phyloP scores from a whole-genome alignment of 2,797 vertebrate species.

The Carapus acus region DNA sequence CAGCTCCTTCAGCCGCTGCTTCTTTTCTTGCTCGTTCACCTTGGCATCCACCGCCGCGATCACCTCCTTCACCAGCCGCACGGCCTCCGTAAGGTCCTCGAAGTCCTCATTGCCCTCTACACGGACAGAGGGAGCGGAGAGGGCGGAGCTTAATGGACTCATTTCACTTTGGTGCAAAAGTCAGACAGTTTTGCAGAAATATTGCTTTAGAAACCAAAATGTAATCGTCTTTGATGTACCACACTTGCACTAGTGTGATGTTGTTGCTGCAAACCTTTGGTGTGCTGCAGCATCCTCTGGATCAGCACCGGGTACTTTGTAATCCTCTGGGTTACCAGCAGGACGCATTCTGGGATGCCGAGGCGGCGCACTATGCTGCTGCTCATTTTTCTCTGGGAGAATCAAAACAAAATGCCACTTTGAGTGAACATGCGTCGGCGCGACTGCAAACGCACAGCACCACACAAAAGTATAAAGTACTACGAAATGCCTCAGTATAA shows the following conservation, averaged over 20 bases:
- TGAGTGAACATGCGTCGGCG: no score
- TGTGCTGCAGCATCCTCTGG: constrained; percentile 89
- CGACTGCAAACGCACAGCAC: no score
- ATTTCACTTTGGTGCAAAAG: not conserved
- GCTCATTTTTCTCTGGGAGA: constrained; percentile 92
- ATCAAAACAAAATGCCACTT: constrained; percentile 24
- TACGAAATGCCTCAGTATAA: no score
- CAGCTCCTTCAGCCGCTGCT: constrained; percentile 83
- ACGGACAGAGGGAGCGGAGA: not conserved
- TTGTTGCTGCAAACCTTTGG: constrained; percentile 87
- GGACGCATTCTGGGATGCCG: constrained; percentile 92
- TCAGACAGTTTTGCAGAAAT: no score
- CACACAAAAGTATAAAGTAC: no score
- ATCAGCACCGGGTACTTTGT: constrained; percentile 96
- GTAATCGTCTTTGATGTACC: no score
- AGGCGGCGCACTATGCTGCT: constrained; percentile 88
- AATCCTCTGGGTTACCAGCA: constrained; percentile 95
- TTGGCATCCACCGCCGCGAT: constrained; percentile 86
- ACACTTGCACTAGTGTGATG: no score
- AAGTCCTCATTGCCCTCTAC: constrained; percentile 83
- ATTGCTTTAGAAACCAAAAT: no score
- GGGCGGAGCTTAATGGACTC: not conserved
- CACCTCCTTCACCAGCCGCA: constrained; percentile 84
- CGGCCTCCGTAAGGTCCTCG: constrained; percentile 76
- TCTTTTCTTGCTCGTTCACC: constrained; percentile 92